phyloP scores from a whole-genome alignment of 2,888 invertebrate species.

The Athetis lepigone region DNA sequence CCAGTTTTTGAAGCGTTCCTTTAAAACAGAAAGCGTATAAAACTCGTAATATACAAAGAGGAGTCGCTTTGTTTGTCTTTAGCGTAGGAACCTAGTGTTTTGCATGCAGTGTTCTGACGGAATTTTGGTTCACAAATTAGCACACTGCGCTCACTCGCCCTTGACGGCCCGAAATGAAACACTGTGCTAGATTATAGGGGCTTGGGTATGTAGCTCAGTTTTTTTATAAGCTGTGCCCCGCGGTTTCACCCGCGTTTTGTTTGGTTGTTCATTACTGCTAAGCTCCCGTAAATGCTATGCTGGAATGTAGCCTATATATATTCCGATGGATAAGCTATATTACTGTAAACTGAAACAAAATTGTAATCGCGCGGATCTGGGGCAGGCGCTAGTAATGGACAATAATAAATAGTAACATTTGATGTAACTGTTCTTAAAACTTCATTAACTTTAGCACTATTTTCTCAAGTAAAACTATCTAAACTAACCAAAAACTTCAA shows the following conservation, averaged over 20 bases:
- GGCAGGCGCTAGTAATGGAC: no score
- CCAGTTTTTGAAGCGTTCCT: constrained; percentile 11
- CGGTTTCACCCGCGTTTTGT: no score
- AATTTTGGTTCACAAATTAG: constrained; percentile 53
- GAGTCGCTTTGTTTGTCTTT: constrained; percentile 20
- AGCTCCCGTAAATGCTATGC: no score
- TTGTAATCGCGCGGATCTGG: no score
- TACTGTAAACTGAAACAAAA: no score
- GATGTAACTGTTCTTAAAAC: no score
- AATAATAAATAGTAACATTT: no score
- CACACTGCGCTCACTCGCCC: constrained; percentile 23
- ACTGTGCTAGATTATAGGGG: constrained; percentile 30
- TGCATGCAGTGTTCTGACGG: constrained; percentile 25
- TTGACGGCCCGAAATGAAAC: constrained; percentile 43
- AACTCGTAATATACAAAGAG: constrained; percentile 36
- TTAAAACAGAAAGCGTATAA: constrained; percentile 7
- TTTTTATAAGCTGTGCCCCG: no score
- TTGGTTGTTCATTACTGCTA: no score
- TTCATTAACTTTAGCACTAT: no score
- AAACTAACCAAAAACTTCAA: constrained; percentile 20
- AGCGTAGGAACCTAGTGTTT: constrained; percentile 12
- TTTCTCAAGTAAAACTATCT: constrained; percentile 1
- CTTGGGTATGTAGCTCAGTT: constrained; percentile 14
- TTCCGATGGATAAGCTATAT: no score
- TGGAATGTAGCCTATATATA: no score